Conservation (phyloP, 2,888 invertebrate genomes). For the Synanthedon tipuliformis region DNA sequence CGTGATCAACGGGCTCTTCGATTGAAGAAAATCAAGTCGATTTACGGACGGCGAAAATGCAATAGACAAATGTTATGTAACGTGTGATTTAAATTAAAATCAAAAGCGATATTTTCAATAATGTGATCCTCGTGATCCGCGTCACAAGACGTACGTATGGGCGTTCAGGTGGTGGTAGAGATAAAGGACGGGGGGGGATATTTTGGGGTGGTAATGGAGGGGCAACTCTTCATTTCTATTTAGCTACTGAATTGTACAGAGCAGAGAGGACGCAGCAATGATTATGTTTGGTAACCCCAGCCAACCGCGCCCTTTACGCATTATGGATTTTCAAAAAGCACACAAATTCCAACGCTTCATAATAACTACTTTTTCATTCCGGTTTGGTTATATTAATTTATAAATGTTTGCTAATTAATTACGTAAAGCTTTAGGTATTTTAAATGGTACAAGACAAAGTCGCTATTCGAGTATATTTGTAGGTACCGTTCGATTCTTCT, state of each 20-base stretch:
- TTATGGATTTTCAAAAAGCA: conserved; percentile 15
- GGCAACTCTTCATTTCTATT: conserved; percentile 63
- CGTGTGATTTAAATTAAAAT: conserved; percentile 9
- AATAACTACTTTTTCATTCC: too few species aligned
- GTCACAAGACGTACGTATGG: conserved; percentile 45
- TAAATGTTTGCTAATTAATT: too few species aligned
- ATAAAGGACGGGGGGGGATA: conserved; percentile 35
- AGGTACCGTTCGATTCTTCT: too few species aligned
- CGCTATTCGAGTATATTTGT: too few species aligned
- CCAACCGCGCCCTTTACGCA: conserved; percentile 34
- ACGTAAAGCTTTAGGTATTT: too few species aligned
- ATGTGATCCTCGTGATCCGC: conserved; percentile 10
- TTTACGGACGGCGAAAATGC: too few species aligned
- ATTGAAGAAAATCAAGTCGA: too few species aligned
- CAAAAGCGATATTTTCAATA: conserved; percentile 12
- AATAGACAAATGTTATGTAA: too few species aligned
- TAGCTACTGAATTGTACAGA: conserved; percentile 64
- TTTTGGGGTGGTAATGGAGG: conserved; percentile 19
- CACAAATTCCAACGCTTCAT: conserved; percentile 22
- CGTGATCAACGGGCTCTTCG: too few species aligned
- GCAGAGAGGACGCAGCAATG: conserved; percentile 59
- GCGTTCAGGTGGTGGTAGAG: conserved; percentile 30
- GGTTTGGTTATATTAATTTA: too few species aligned
- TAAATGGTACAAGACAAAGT: too few species aligned
- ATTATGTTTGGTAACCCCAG: conserved; percentile 64